phyloP scores from a whole-genome alignment of 2,113 vertebrate species.

The Hydrochoerus hydrochaeris region DNA sequence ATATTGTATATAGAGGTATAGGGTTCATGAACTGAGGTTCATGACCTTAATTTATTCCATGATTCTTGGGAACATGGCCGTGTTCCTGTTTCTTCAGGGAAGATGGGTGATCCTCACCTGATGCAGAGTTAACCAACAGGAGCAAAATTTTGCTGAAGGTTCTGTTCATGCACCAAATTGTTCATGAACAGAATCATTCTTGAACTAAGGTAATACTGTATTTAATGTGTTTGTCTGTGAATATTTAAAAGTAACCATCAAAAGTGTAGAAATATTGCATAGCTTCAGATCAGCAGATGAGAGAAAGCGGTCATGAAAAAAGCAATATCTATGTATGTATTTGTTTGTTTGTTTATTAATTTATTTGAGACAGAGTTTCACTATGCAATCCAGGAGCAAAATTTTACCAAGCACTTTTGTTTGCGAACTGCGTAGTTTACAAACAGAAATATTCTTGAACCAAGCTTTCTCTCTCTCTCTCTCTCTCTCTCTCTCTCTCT shows the following conservation, averaged over 20 bases:
- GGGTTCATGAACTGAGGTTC: neutral
- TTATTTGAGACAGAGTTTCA: neutral
- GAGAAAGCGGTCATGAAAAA: neutral
- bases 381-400: neutral
- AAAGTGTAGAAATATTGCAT: neutral
- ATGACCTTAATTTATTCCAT: neutral
- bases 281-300: neutral
- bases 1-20: neutral
- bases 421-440: neutral
- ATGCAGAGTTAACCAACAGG: neutral
- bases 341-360: neutral
- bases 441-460: neutral
- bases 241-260: neutral
- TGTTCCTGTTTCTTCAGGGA: neutral
- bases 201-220: neutral
- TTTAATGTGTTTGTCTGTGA: neutral
- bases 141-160: neutral
- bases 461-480: neutral
- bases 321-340: too few relatives aligned
- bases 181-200: neutral
- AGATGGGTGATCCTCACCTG: neutral
- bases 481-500: neutral
- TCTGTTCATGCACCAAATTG: neutral
- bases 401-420: neutral
- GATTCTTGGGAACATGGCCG: neutral